Evolutionary conservation across 2,797 vertebrate species (phyloP), one percentile per base, ranked within the genome.

Genomic region (Periparus ater): DNA sequence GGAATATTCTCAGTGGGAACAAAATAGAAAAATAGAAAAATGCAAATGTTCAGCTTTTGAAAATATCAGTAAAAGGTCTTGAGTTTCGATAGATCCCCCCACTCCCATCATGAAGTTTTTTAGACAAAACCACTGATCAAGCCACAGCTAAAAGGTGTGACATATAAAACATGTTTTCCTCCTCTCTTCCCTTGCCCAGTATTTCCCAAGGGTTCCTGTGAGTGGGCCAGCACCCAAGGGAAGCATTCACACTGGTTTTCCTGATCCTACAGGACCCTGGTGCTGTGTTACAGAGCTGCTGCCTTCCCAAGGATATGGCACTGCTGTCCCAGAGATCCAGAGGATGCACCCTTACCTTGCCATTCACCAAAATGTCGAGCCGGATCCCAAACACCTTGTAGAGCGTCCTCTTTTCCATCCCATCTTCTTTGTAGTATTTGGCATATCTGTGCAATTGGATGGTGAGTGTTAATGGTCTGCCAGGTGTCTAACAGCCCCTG

Each of bases 301-400:
- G 34, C 55, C 68, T 67, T 27, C 61, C 30, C 36, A 42, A 57
- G 73, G 70, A 60, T 10, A 7, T 5, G 53, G 45, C 47, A 17
- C 19, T 51, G 44, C 34, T 6, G 2, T 32, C 23, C 36, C 1
- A 3, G 27, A 45, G 34, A 40, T 18, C 10, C 1, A 9, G 51
- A 42, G 45, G 2, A 38, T 29, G 27, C 36, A 61, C 26, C 34
- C 68, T 97, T 94, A 99, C 99, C 98, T 98, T 97, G 75, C 99
- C 99, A 4, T 98, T 97, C 79, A 99, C 99, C 38, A 99, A 97
- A 72, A 99, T 98, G 88, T 99, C 99, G 0, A 99, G 97, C 63
- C 98, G 98, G 96, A 99, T 98, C 91, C 99, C 99, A 81, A 99
- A 99, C 94, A 99, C 99, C 95, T 99, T 99, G 91, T 98, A 97